Percentiles rank a stretch among this genome's conserved stretches.
These are phyloP conservation scores for Augiades crinisus DNA, from an alignment of 2,888 invertebrate species.

Conservation along the genomic window DNA sequence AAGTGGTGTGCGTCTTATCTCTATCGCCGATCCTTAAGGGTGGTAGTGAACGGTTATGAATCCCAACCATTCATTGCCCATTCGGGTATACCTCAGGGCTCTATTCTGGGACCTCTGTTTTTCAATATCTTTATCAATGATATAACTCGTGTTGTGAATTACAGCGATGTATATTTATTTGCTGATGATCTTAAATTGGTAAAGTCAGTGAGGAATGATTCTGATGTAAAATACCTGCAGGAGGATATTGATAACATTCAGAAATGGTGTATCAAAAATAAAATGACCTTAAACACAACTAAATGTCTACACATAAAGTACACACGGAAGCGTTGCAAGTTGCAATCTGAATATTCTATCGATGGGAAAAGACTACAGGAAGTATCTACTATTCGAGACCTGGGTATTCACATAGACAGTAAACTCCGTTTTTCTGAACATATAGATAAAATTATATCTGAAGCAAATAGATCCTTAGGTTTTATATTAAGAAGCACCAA, in stretches of 20 bases:
- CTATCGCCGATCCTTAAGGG: not conserved
- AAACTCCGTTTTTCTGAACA: no score
- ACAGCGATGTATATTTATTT: constrained; percentile 4
- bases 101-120: not conserved
- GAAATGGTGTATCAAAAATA: constrained; percentile 11
- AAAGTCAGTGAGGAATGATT: not conserved
- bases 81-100: constrained; percentile 5
- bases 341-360: constrained; percentile 2
- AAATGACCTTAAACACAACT: constrained; percentile 7
- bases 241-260: constrained; percentile 3
- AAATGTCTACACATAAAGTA: constrained; percentile 16
- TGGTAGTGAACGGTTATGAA: not conserved
- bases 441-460: no score
- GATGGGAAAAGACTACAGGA: constrained; percentile 3
- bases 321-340: constrained; percentile 5
- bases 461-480: no score
- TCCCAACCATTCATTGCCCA: not conserved
- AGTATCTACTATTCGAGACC: not conserved
- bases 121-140: constrained; percentile 11
- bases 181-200: constrained; percentile 21
- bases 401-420: no score
- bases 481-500: no score
- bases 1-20: constrained; percentile 4
- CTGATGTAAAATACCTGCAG: constrained; percentile 9
- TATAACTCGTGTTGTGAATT: not conserved